Evolutionary conservation across 2,888 invertebrate species (phyloP), one percentile per base, ranked within the genome.

Genomic region (Siphlonurus alternatus): DNA sequence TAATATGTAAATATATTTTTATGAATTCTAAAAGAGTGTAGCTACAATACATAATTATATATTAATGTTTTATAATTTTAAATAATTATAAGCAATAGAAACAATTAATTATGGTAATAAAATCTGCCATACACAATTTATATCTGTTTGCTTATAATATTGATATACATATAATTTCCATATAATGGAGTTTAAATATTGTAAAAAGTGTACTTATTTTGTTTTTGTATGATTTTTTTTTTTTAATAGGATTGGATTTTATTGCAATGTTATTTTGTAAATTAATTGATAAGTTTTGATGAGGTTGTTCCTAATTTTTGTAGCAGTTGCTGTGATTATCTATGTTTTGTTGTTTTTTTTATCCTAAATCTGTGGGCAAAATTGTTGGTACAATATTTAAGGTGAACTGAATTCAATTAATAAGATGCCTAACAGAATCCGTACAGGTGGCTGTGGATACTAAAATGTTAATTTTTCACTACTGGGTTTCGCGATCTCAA

Each of bases 361-460:
- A 10, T 38, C 38, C 38, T 38, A 38, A 38, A 38, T 38, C 38
- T 38, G 38, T 38, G 38, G 38, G 38, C 38, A 10, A 38, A 38
- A 38, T 38, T 38, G 7, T 38, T 5, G 38, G 5, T 38, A 5
- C 5, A 38, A 38, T 15, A 38, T 38, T 38, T 5, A n/a, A 56
- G 56, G n/a, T 10, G 38, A 38, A 38, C 5, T 38, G 38, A 38
- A 15, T 38, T 38, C n/a, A n/a, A 38, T 38, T 38, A 38, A 10
- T 38, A 10, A 10, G 5, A 38, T 38, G 38, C 38, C 38, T 38
- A 15, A 38, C 38, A 38, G 38, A 38, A n/a, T n/a, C n/a, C n/a
- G n/a, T n/a, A n/a, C n/a, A 38, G 38, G 56, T 56, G 56, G 56
- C 56, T 56, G 56, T 56, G 56, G 56, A 56, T 56, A 38, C 5